phyloP scores from a whole-genome alignment of 64 coral and sea anemone genomes.

The Astreopora myriophthalma region DNA sequence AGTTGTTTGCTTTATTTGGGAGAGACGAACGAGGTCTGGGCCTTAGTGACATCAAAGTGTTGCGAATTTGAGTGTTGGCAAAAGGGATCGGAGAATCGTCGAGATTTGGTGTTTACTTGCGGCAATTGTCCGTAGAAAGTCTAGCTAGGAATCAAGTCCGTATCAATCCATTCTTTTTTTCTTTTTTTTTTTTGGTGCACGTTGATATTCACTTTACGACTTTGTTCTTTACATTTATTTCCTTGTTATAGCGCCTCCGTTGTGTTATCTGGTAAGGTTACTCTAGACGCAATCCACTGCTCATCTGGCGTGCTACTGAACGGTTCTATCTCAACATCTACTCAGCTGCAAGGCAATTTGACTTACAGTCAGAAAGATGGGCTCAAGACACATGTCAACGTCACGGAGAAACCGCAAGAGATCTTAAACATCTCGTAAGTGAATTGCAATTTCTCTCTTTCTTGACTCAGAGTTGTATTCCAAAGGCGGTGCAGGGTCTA shows the following conservation, averaged over 20 bases:
- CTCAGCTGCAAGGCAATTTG: slow-evolving; percentile 69
- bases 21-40: too few species aligned
- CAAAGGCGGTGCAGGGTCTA: too few species aligned
- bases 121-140: too few species aligned
- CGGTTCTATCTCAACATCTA: slow-evolving; percentile 62
- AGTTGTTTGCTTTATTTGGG: too few species aligned
- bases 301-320: slow-evolving; percentile 66
- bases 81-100: too few species aligned
- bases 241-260: slow-evolving; percentile 35
- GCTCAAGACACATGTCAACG: slow-evolving; percentile 56
- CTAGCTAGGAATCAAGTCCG: too few species aligned
- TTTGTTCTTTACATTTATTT: neutral
- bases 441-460: neutral
- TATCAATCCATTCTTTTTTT: too few species aligned
- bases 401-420: slow-evolving; percentile 75
- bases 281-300: slow-evolving; percentile 66
- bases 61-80: too few species aligned
- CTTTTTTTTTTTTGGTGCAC: neutral
- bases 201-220: neutral
- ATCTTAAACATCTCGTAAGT: slow-evolving; percentile 86
- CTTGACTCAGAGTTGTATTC: too few species aligned
- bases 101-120: too few species aligned
- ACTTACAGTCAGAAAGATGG: slow-evolving; percentile 62
- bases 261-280: slow-evolving; percentile 59
- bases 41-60: too few species aligned